A percentile compares a stretch with the other conserved stretches of the same genome.
Conservation (phyloP, 2,113 vertebrate genomes). For the Otis tarda region DNA sequence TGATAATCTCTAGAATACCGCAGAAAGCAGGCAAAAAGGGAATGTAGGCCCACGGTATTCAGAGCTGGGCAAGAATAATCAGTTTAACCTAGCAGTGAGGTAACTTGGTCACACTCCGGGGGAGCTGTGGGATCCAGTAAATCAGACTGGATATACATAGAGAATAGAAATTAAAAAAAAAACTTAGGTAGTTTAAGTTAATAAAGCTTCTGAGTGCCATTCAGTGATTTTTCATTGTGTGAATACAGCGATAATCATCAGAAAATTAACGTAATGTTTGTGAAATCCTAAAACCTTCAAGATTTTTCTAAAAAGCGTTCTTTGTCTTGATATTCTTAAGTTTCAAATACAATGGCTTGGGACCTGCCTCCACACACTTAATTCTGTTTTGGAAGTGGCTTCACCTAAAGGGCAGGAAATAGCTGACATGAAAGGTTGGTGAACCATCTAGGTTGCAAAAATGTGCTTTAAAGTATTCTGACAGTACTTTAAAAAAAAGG, state of each 20-base stretch:
- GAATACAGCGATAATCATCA: not conserved
- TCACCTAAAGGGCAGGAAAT: not conserved
- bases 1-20: not conserved
- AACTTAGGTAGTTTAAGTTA: not conserved
- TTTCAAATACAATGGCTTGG: not conserved
- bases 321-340: not conserved
- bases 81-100: not conserved
- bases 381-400: not conserved
- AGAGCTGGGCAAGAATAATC: not conserved
- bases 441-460: not conserved
- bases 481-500: not conserved
- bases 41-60: not conserved
- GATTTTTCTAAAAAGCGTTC: not conserved
- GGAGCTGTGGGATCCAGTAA: not conserved
- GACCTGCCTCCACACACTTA: not conserved
- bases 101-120: not conserved
- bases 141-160: not conserved
- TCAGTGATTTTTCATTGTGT: not conserved
- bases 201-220: not conserved
- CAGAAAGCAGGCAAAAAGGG: not conserved
- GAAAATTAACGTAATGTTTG: not conserved
- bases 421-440: not conserved
- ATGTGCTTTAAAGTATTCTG: not conserved
- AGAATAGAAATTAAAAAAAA: not conserved
- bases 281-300: not conserved